Percentiles rank a stretch among this genome's conserved stretches.
These are phyloP conservation scores for Nothobranchius furzeri DNA, from an alignment of 2,113 vertebrate species.

Conservation along the genomic window DNA sequence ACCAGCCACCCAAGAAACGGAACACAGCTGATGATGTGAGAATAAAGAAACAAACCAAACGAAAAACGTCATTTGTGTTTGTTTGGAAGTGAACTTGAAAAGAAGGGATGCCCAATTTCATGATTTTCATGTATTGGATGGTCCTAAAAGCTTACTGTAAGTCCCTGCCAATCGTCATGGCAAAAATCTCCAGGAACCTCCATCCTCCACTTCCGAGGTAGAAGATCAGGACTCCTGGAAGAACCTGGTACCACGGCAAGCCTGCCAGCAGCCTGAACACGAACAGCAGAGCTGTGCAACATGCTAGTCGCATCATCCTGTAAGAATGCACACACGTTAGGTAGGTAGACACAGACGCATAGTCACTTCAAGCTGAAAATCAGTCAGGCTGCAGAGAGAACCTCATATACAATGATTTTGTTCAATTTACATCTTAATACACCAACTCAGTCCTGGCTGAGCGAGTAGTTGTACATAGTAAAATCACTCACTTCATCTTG, in stretches of 20 bases:
- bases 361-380: conserved; percentile 10
- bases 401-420: too few relatives aligned
- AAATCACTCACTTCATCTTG: background rate
- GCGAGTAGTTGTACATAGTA: background rate
- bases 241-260: conserved; percentile 88
- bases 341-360: background rate
- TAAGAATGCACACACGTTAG: conserved; percentile 48
- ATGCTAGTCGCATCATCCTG: conserved; percentile 87
- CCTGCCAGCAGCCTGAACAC: conserved; percentile 84
- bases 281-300: conserved; percentile 84
- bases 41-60: background rate
- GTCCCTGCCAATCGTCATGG: conserved; percentile 89
- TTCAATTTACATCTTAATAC: background rate
- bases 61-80: too few relatives aligned
- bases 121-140: background rate
- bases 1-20: background rate
- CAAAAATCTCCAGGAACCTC: conserved; percentile 84
- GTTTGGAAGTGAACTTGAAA: too few relatives aligned
- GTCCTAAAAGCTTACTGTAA: conserved; percentile 81
- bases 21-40: background rate
- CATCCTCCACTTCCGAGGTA: conserved; percentile 92
- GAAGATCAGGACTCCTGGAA: conserved; percentile 84
- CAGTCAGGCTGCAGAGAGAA: conserved; percentile 13
- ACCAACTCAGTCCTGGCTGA: conserved; percentile 13
- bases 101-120: background rate